phyloP scores from a whole-genome alignment of 2,888 invertebrate species.

The Drosophila antonietae region DNA sequence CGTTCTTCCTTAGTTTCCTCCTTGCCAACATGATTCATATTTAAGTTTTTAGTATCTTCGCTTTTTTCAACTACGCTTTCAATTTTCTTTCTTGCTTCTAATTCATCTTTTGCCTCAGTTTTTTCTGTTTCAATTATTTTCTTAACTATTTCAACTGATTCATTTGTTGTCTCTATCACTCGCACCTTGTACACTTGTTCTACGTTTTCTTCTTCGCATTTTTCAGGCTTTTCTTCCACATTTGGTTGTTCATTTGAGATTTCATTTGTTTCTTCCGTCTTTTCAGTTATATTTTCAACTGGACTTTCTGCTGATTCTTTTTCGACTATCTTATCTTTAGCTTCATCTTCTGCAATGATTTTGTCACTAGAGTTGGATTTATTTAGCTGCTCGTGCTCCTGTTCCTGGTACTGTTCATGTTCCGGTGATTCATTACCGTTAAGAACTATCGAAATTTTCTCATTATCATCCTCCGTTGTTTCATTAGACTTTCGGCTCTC shows the following conservation, averaged over 20 bases:
- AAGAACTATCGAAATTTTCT: background rate
- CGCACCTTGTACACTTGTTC: slow-evolving; percentile 27
- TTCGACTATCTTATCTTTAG: slow-evolving; percentile 1
- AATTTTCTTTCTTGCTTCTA: slow-evolving; percentile 4
- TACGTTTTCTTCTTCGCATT: slow-evolving; percentile 3
- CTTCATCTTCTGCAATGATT: background rate
- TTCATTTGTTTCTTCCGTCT: slow-evolving; percentile 25
- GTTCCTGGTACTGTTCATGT: background rate
- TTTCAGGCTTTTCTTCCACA: slow-evolving; percentile 1
- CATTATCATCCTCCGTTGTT: background rate
- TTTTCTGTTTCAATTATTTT: slow-evolving; percentile 9
- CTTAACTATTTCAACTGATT: slow-evolving; percentile 11
- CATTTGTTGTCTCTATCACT: slow-evolving; percentile 32
- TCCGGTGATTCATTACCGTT: slow-evolving; percentile 37
- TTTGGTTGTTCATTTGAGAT: slow-evolving; percentile 40
- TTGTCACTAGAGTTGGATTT: slow-evolving; percentile 5
- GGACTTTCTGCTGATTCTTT: background rate
- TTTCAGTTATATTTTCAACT: slow-evolving; percentile 3
- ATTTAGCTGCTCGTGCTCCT: background rate
- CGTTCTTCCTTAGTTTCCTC: background rate
- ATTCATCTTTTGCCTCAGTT: background rate
- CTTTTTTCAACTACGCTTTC: background rate
- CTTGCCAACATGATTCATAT: background rate
- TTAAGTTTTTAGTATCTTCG: background rate
- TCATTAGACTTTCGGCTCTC: slow-evolving; percentile 41